Base-by-base conservation (phyloP, 2,113 vertebrate genomes). In the Oncorhynchus nerka region DNA sequence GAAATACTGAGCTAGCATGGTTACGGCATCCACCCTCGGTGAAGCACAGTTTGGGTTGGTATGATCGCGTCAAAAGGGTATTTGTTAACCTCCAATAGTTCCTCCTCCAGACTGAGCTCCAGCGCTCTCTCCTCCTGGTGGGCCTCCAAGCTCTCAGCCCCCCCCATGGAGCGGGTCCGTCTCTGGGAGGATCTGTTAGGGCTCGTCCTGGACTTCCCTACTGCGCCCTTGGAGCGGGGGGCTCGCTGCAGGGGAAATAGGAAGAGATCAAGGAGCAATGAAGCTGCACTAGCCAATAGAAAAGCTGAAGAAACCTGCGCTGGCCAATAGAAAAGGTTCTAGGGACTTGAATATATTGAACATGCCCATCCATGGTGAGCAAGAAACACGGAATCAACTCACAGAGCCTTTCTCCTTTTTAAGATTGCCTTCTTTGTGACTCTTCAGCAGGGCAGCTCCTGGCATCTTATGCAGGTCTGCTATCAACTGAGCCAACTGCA, bases 401-500 rank as follows among this genome's bases (percentile, higher is more conserved):
- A 92, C 91, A 51, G 75, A 66, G 15, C 55, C 49, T 72, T 30
- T 81, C 22, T 68, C 78, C 49, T 89, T 91, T 16, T 75, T 68
- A n/a, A 6, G 77, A 70, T 83, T 88, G 12, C 11, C 68, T 39
- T 57, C 59, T 55, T 57, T 55, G 48, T 88, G 73, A 67, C 78
- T 85, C 72, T 85, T 85, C 70, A 91, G 73, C 26, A 92, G 0
- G 2, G 82, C 78, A 16, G 73, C 82, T 75, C 88, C 91, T 16
- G 92, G 90, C 79, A 94, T 90, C 77, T 89, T 92, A 61, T 94
- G 83, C 70, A 94, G 84, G 62, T 94, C 93, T 13, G 92, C 92
- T 92, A 94, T 93, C 73, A 94, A 84, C 83, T 90, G 92, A 22
- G 92, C 92, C 82, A 94, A 81, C 93, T 94, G 74, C 72, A 16